Evolutionary conservation across 35 echinoderm and acorn worm genomes (phyloP).

Genomic region (Lytechinus variegatus): DNA sequence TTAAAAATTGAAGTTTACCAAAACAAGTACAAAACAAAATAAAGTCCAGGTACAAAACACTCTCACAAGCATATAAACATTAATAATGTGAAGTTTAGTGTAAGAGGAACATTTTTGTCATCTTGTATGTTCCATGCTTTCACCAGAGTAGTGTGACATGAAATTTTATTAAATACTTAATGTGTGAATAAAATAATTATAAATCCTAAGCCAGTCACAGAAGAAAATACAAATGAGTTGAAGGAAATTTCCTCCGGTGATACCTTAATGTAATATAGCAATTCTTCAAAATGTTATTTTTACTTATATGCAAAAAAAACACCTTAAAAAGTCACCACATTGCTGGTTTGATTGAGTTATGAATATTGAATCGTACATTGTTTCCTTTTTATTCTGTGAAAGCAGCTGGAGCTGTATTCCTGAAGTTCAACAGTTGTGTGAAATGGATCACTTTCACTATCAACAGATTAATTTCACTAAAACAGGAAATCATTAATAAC

Average conservation of each 20-base stretch:
- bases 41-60: background rate
- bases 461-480: background rate
- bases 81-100: background rate
- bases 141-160: too few species aligned
- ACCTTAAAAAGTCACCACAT: too few species aligned
- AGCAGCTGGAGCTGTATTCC: background rate
- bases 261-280: too few species aligned
- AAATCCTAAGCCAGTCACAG: too few species aligned
- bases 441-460: background rate
- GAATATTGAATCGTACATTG: background rate
- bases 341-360: too few species aligned
- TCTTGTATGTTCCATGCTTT: too few species aligned
- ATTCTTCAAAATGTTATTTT: too few species aligned
- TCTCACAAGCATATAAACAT: background rate
- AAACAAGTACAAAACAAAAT: background rate
- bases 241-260: too few species aligned
- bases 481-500: background rate
- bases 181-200: too few species aligned
- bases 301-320: too few species aligned
- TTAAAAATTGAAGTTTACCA: background rate
- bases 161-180: too few species aligned
- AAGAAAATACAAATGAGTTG: too few species aligned
- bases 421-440: background rate
- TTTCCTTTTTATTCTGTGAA: background rate
- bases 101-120: background rate